Base-by-base conservation (phyloP, 2,888 invertebrate genomes). In the Cryptus armator region DNA sequence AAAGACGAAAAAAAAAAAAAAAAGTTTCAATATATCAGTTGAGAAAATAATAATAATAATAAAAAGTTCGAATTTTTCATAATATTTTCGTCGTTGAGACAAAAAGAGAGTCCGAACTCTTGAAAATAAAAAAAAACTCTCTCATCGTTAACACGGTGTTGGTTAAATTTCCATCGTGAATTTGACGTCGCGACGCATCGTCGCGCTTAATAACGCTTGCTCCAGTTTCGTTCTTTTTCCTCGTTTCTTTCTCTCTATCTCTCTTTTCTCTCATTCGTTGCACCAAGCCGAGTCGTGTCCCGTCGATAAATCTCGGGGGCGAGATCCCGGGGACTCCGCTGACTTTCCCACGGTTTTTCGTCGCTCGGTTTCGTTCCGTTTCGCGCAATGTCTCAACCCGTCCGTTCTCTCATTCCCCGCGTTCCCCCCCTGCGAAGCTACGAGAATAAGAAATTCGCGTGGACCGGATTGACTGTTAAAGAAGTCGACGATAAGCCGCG, bases 291-390 rank as follows among this genome's bases (percentile, higher is more conserved):
- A 68, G 46, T 64, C 68, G 59, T 24, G 56, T 48, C 24, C 48
- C 78, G 84, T 82, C 79, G 78, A 85, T 85, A 82, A 85, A 79
- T 82, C 82, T 78, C 76, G 71, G 64, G 56, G 19, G 68, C 51
- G 19, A 64, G 67, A 78, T 81, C 66, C 72, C 37, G 75, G 74
- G 37, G 75, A 37, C 29, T 70, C 56, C 24, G 37, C 12, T n/a
- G 46, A 68, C 66, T 74, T 74, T 78, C 78, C 77, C 84, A 81
- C 74, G 77, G 24, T 32, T 64, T 62, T 77, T 29, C 59, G 32
- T 32, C 32, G 4, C 59, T 46, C 12, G n/a, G 12, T 53, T 37
- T 56, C 43, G 12, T 6, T 62, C 29, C 24, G 29, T 32, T 29
- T 32, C 29, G 51, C 19, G 44, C 53, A 67, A 53, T 53, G n/a